phyloP scores from a whole-genome alignment of 2,797 vertebrate genomes.

The Falco naumanni region DNA sequence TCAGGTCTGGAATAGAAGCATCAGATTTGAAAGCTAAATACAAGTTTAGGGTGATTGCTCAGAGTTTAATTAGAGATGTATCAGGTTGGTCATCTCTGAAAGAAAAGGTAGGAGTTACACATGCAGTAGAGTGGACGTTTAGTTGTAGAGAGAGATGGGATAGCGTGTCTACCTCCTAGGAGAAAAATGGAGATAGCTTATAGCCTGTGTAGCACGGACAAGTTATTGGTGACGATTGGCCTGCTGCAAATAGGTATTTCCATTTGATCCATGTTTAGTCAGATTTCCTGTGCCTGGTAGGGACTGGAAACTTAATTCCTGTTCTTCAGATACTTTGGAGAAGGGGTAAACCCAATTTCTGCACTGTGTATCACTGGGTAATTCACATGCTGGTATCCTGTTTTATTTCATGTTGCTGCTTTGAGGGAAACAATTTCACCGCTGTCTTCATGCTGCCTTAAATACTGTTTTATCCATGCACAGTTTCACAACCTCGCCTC shows the following conservation, averaged over 20 bases:
- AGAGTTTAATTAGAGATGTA: constrained; percentile 36
- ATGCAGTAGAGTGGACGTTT: background rate
- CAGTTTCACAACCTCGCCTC: constrained; percentile 26
- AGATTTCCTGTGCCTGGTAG: background rate
- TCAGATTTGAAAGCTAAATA: constrained; percentile 17
- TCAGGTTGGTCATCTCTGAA: background rate
- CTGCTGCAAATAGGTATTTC: background rate
- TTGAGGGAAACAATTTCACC: background rate
- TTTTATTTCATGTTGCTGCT: background rate
- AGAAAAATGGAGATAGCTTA: background rate
- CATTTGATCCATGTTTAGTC: background rate
- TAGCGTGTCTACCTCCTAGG: background rate
- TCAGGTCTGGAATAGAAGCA: constrained; percentile 35
- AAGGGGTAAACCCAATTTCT: background rate
- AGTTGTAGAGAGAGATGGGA: background rate
- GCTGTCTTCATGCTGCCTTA: background rate
- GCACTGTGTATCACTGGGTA: background rate
- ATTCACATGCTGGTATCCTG: background rate
- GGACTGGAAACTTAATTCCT: background rate
- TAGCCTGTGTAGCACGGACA: background rate
- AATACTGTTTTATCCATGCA: background rate
- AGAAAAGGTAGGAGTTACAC: background rate
- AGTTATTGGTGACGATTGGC: background rate
- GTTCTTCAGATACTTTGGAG: background rate
- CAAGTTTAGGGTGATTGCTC: background rate